Base-by-base conservation (phyloP, 1,140 invertebrate species). In the Bombus impatiens region DNA sequence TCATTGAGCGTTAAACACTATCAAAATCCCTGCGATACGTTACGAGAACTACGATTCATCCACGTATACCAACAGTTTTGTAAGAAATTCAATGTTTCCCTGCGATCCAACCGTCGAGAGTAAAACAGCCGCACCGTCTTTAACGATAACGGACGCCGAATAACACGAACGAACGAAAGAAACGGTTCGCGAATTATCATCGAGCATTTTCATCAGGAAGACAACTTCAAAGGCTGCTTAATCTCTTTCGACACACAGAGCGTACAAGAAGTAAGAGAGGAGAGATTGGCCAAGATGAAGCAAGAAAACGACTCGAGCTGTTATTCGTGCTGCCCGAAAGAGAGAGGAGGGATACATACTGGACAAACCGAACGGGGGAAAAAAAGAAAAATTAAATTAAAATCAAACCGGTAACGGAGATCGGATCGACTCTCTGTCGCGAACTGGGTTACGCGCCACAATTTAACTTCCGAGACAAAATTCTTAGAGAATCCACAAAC, bases 311-410 rank as follows among this genome's bases (percentile, higher is more conserved):
- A 62, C 44, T 62, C 44, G 35, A 79, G 40, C 53, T 79, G 12
- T 42, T 57, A 35, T 13, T 42, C 0, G 65, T 18, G 75, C 9
- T 28, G n/a, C 8, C 1, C 2, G 44, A 87, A 71, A 75, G 5
- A 71, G 65, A 74, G 82, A 77, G 82, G 77, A 85, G 82, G 67
- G 72, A 57, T 32, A 53, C 22, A 10, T 32, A 25, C 15, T 37
- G 78, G 22, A 37, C 42, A 59, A 25, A 8, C 15, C 10, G 0
- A 59, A 59, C 12, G 32, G 2, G 2, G 1, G 35, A 12, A 35
- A 37, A 40, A 78, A 78, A 76, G 76, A 70, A 13, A 82, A 81
- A 47, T 86, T 77, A 72, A 87, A 90, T 82, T 82, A 82, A 83
- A 86, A 83, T 25, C 53, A 85, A 82, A 78, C 79, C 78, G 18